phyloP scores from a whole-genome alignment of 1,140 invertebrate species.

The Paraescarpia echinospica region DNA sequence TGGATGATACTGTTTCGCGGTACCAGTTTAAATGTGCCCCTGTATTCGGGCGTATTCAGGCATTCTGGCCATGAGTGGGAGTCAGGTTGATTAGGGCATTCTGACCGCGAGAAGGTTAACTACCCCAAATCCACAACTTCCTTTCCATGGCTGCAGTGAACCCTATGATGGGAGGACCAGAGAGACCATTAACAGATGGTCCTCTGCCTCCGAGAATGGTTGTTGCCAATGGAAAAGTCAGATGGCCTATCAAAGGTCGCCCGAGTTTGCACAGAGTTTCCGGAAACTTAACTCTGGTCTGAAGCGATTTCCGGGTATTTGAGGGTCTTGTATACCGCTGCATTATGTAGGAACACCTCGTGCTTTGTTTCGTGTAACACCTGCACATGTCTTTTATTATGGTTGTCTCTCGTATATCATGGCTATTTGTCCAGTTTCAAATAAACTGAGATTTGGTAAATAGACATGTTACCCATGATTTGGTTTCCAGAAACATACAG shows the following conservation, averaged over 20 bases:
- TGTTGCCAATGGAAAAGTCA: neutral
- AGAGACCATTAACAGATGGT: neutral
- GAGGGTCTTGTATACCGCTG: neutral
- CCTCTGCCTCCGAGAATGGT: neutral
- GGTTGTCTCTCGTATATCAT: too few species aligned
- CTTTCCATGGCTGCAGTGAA: neutral
- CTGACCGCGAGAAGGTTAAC: too few species aligned
- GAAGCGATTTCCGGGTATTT: conserved; percentile 4
- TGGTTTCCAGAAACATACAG: too few species aligned
- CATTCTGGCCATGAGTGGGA: too few species aligned
- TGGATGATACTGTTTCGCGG: too few species aligned
- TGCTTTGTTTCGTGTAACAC: neutral
- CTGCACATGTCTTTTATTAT: neutral
- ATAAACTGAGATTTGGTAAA: neutral
- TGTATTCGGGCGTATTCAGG: too few species aligned
- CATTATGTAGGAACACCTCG: neutral
- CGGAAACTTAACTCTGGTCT: conserved; percentile 13
- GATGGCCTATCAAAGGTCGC: neutral
- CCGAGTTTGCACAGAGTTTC: conserved; percentile 13
- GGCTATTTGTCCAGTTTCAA: neutral
- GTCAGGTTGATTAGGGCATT: too few species aligned
- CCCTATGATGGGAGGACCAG: neutral
- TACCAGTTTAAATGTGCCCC: too few species aligned
- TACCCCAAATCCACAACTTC: too few species aligned
- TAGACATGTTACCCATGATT: too few species aligned